Conservation (phyloP, 2,113 vertebrate species). For the Muntiacus reevesi region DNA sequence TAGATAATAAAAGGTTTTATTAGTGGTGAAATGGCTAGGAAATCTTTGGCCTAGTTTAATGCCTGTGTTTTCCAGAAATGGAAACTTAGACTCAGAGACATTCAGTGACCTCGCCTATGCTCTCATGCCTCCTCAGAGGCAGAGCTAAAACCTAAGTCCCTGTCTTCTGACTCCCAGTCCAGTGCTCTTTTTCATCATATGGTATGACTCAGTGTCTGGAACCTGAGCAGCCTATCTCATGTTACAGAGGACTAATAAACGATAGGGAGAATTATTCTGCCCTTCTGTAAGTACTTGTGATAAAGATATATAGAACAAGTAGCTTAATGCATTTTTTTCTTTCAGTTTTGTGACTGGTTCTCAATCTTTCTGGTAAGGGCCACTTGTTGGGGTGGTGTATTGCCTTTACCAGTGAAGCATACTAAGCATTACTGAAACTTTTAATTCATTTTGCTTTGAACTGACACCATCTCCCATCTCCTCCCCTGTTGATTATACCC, state of each 20-base stretch:
- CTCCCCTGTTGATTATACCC: background rate
- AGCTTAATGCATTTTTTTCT: background rate
- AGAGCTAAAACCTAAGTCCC: background rate
- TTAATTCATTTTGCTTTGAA: background rate
- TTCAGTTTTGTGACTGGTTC: background rate
- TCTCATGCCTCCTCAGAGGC: background rate
- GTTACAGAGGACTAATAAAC: background rate
- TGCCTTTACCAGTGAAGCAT: background rate
- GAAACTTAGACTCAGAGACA: background rate
- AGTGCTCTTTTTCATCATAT: background rate
- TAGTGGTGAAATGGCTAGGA: background rate
- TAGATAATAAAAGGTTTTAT: slow-evolving; percentile 20
- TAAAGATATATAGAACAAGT: background rate
- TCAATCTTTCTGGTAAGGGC: background rate
- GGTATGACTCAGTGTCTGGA: background rate
- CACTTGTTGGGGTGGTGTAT: background rate
- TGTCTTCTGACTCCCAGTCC: background rate
- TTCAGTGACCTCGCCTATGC: background rate
- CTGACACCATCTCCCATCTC: background rate
- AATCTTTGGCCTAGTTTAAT: slow-evolving; percentile 36
- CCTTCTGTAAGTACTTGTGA: background rate
- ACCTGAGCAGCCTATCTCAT: background rate
- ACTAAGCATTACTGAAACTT: background rate
- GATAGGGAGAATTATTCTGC: background rate
- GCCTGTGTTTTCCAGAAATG: slow-evolving; percentile 23